Conservation (phyloP, 64 coral and sea anemone genomes). For the Dendrophyllia cribrosa region DNA sequence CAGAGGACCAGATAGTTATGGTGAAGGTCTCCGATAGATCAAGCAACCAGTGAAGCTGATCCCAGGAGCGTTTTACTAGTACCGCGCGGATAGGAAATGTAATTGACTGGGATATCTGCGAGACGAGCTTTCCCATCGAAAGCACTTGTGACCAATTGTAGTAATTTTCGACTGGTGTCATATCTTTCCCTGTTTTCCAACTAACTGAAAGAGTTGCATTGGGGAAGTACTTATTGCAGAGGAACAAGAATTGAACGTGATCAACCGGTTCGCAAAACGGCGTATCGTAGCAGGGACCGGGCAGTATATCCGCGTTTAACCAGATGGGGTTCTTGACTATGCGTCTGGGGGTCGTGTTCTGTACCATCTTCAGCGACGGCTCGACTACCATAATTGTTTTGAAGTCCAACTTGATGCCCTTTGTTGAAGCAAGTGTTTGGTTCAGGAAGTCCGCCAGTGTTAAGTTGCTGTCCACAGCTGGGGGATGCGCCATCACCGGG, state of each 20-base stretch:
- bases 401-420: slow-evolving; percentile 90
- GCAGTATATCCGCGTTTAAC: slow-evolving; percentile 84
- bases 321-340: slow-evolving; percentile 64
- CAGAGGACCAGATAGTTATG: slow-evolving; percentile 78
- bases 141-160: slow-evolving; percentile 82
- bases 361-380: slow-evolving; percentile 67
- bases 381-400: slow-evolving; percentile 73
- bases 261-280: slow-evolving; percentile 54
- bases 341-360: slow-evolving; percentile 43
- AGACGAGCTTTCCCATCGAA: slow-evolving; percentile 68
- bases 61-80: slow-evolving; percentile 45
- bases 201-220: slow-evolving; percentile 71
- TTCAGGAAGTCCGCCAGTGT: slow-evolving; percentile 71
- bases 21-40: slow-evolving; percentile 75
- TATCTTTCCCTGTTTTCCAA: slow-evolving; percentile 68
- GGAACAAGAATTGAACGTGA: slow-evolving; percentile 44
- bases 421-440: slow-evolving; percentile 43
- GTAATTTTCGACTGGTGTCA: slow-evolving; percentile 37
- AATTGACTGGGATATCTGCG: slow-evolving; percentile 55
- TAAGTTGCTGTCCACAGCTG: slow-evolving; percentile 75
- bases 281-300: slow-evolving; percentile 69
- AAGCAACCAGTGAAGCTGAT: slow-evolving; percentile 77
- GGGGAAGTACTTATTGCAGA: slow-evolving; percentile 63
- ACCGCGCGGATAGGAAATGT: slow-evolving; percentile 81
- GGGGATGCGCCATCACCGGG: slow-evolving; percentile 91